Evolutionary conservation across 35 echinoderm and acorn worm genomes (phyloP), one percentile per base, ranked within the genome.

Genomic region (Heliocidaris tuberculata): DNA sequence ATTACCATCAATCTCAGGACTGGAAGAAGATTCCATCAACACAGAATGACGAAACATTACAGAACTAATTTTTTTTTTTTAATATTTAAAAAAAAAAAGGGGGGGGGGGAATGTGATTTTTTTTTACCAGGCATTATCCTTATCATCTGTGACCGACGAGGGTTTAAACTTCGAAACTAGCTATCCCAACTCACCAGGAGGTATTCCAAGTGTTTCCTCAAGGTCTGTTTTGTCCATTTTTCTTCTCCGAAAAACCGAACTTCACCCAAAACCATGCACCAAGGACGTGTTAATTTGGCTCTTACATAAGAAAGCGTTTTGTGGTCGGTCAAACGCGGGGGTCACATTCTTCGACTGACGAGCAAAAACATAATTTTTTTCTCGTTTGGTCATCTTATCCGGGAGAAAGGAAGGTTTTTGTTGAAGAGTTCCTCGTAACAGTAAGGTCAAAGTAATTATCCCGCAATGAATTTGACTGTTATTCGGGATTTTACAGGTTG

Each of bases 401-500:
- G 65, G 27, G 27, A 78, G 65, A 78, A 78, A 78, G 65, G 65
- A 78, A 78, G 21, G 65, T 78, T 78, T 78, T 24, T 89, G 87
- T 89, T 89, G 87, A 32, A 30, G 17, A 32, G 65, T 89, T 89
- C 87, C 87, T 89, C 87, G 87, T 89, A 89, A 89, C 87, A 89
- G 87, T 89, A 89, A 89, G 87, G 87, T 89, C 87, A 89, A 89
- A 89, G 2, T 47, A 89, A 89, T 89, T 89, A 89, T 27, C 31
- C 65, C 65, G 65, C 65, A 78, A 78, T 78, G 65, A 78, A 78
- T 78, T 78, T 78, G 65, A 78, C 65, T 78, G 65, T 78, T 78
- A 78, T n/a, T 78, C 21, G 21, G 21, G 27, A 7, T 24, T 78
- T 19, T 1, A n/a, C 65, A 78, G 65, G 65, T 78, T 78, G 65